Evolutionary conservation across 1,140 invertebrate species (phyloP).

Genomic region (Pseudomyrmex gracilis): DNA sequence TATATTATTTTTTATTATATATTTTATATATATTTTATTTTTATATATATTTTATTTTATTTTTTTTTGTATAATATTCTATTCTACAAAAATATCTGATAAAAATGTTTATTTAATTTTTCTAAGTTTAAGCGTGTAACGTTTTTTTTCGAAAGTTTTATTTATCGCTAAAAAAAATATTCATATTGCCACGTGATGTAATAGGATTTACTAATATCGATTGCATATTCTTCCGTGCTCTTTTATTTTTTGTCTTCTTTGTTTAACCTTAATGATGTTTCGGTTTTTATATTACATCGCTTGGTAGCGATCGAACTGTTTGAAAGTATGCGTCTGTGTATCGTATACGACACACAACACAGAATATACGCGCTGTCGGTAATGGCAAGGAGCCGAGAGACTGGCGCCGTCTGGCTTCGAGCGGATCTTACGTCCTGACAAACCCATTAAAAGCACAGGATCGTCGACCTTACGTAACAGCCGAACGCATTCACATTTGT

Average conservation of each 20-base stretch:
- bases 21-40: too few relatives aligned
- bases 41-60: too few relatives aligned
- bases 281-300: neutral
- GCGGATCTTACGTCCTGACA: constrained; percentile 62
- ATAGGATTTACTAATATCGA: neutral
- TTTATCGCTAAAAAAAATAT: too few relatives aligned
- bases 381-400: constrained; percentile 69
- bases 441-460: constrained; percentile 66
- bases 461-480: constrained; percentile 61
- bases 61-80: too few relatives aligned
- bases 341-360: neutral
- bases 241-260: neutral
- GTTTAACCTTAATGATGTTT: neutral
- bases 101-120: too few relatives aligned
- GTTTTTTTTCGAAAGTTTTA: too few relatives aligned
- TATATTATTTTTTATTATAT: too few relatives aligned
- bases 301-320: constrained; percentile 13
- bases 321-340: neutral
- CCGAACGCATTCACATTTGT: neutral
- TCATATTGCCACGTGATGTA: neutral
- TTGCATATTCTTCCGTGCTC: neutral
- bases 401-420: constrained; percentile 71
- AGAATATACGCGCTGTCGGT: constrained; percentile 49
- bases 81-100: too few relatives aligned
- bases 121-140: too few relatives aligned